Percentiles rank a stretch among this genome's conserved stretches.
Conservation (phyloP, 2,888 invertebrate species). For the Zhengitettix transpicula region DNA sequence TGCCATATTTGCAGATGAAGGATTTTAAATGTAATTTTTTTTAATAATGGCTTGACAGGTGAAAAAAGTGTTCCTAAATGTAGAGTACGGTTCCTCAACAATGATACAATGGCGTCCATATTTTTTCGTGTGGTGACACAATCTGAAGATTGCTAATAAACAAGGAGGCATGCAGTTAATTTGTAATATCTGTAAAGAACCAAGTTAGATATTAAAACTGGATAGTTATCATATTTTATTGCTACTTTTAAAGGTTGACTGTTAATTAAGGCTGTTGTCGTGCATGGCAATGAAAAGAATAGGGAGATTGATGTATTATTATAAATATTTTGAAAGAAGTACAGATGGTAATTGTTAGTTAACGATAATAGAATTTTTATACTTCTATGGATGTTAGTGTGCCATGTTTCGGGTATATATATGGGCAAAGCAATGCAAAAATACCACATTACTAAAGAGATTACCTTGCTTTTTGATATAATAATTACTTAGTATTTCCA, state of each 20-base stretch:
- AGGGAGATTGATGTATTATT: too few relatives aligned
- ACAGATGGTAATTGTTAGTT: not conserved
- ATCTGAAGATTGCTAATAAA: not conserved
- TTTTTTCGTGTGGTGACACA: not conserved
- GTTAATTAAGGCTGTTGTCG: too few relatives aligned
- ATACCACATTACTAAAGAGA: too few relatives aligned
- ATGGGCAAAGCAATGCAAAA: too few relatives aligned
- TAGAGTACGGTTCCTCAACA: slow-evolving; percentile 18
- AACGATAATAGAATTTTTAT: not conserved
- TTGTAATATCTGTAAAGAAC: not conserved
- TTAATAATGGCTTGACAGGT: slow-evolving; percentile 14
- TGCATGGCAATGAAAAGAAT: too few relatives aligned
- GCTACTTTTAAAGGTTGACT: too few relatives aligned
- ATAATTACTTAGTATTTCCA: too few relatives aligned
- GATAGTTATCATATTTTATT: not conserved
- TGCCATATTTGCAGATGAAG: slow-evolving; percentile 14
- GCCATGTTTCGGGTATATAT: not conserved
- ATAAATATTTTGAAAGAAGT: not conserved
- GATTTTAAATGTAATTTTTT: slow-evolving; percentile 8
- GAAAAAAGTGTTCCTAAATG: slow-evolving; percentile 18
- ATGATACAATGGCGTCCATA: slow-evolving; percentile 7
- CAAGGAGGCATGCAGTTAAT: slow-evolving; percentile 2
- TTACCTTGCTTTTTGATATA: too few relatives aligned
- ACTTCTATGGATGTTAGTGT: not conserved
- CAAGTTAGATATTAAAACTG: not conserved